Evolutionary conservation across 1,140 invertebrate genomes (phyloP).

Genomic region (Sitobion miscanthi): DNA sequence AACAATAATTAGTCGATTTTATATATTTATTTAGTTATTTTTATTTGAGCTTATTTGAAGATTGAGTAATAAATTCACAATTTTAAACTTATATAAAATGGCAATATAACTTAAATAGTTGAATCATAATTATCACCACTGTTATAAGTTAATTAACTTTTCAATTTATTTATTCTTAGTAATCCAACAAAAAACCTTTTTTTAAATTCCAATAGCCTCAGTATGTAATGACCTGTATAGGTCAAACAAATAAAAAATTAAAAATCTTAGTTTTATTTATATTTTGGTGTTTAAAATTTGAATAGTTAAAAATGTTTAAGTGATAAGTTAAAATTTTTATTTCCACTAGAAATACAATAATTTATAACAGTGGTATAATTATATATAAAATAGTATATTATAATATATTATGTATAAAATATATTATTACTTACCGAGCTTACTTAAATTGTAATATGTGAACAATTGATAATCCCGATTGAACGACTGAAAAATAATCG

Average conservation of each 20-base stretch:
- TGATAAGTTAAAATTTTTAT: no score
- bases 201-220: background rate
- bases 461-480: background rate
- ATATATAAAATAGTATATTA: background rate
- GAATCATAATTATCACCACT: background rate
- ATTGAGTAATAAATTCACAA: background rate
- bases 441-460: background rate
- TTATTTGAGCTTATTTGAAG: background rate
- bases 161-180: background rate
- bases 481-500: background rate
- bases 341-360: no score
- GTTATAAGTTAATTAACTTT: background rate
- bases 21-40: no score
- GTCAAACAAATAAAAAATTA: background rate
- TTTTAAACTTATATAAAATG: background rate
- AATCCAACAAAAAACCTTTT: background rate
- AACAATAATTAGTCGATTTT: no score
- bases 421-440: background rate
- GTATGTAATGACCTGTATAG: no score
- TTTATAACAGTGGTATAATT: background rate
- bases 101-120: background rate
- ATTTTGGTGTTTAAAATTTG: no score
- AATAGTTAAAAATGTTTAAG: no score
- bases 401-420: background rate
- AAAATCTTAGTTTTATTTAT: no score